Evolutionary conservation across 1,140 invertebrate species (phyloP).

Genomic region (Orchesella cincta): DNA sequence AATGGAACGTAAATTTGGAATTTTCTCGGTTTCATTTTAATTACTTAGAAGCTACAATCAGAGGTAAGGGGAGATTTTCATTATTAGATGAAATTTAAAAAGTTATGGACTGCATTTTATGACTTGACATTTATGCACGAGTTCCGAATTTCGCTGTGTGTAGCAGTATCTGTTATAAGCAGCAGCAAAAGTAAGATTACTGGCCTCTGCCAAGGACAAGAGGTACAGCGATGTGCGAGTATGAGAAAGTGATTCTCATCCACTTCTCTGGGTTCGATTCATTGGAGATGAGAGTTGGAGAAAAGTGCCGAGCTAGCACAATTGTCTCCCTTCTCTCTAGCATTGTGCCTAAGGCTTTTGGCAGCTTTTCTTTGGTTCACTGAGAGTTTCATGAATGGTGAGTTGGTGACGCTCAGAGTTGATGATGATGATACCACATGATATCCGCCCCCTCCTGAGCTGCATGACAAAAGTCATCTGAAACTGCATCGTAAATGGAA

Average conservation of each 20-base stretch:
- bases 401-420: background rate
- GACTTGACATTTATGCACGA: too few species aligned
- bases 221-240: background rate
- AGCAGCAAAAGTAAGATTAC: too few species aligned
- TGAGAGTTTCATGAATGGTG: background rate
- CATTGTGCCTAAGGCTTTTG: background rate
- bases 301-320: constrained; percentile 20
- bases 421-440: background rate
- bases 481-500: background rate
- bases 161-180: too few species aligned
- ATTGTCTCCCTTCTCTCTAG: constrained; percentile 9
- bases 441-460: constrained; percentile 3
- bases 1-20: too few species aligned
- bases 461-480: constrained; percentile 16
- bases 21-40: too few species aligned
- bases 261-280: constrained; percentile 21
- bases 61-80: too few species aligned
- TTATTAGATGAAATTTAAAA: too few species aligned
- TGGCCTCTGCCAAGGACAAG: constrained; percentile 23
- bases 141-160: too few species aligned
- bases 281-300: too few species aligned
- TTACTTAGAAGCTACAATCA: too few species aligned
- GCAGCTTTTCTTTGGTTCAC: background rate
- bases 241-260: constrained; percentile 16
- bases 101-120: too few species aligned